Percentiles rank a stretch among this genome's conserved stretches.
These are phyloP conservation scores for Onychomys torridus DNA, from an alignment of 2,797 vertebrate species.

Conservation along the genomic window DNA sequence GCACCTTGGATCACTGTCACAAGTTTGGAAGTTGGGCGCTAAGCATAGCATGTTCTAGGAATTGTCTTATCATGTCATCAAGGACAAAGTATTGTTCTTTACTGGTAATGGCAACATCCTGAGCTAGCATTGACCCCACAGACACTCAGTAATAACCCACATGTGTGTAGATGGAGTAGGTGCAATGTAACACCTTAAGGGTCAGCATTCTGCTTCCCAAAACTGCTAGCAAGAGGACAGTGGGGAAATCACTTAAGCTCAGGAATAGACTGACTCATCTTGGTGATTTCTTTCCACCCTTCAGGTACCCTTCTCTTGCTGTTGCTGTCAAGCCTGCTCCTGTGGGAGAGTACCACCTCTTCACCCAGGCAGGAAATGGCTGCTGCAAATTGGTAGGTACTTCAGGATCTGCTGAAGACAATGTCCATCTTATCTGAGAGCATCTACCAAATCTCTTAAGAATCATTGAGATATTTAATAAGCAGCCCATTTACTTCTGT, in stretches of 20 bases:
- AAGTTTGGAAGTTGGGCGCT: neutral
- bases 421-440: neutral
- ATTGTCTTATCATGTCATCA: neutral
- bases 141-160: neutral
- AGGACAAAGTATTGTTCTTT: neutral
- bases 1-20: neutral
- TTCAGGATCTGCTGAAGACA: neutral
- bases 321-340: constrained; percentile 81
- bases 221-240: neutral
- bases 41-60: neutral
- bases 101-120: neutral
- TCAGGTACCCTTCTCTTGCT: constrained; percentile 83
- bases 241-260: too few species aligned
- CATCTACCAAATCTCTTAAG: neutral
- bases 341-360: constrained; percentile 64
- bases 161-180: neutral
- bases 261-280: neutral
- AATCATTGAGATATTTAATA: neutral
- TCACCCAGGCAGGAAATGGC: neutral
- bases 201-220: too few species aligned
- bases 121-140: neutral
- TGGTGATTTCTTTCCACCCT: neutral
- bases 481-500: neutral
- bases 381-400: neutral
- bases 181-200: neutral